Evolutionary conservation across 1,140 invertebrate genomes (phyloP).

Genomic region (Orchesella cincta): DNA sequence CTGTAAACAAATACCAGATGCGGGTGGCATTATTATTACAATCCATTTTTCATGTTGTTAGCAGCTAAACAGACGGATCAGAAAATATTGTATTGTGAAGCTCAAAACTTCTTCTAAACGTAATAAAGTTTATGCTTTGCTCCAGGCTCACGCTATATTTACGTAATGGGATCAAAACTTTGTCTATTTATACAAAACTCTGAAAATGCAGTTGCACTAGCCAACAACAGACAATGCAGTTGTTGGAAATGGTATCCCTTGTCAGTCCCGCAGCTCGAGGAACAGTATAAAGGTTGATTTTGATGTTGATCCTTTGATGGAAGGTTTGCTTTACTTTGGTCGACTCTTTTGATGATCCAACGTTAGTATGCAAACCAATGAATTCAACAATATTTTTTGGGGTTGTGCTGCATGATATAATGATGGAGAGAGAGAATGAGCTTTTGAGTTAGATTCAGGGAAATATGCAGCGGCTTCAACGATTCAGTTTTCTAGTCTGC

Average conservation of each 20-base stretch:
- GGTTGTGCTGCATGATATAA: neutral
- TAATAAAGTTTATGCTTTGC: slow-evolving; percentile 15
- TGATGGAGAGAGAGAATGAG: neutral
- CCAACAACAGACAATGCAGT: neutral
- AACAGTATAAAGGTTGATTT: neutral
- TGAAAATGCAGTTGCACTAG: neutral
- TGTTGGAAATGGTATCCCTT: neutral
- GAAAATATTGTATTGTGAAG: neutral
- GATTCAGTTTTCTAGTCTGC: neutral
- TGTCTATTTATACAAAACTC: slow-evolving; percentile 19
- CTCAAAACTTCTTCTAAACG: slow-evolving; percentile 9
- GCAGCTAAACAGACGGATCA: neutral
- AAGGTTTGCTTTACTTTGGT: neutral
- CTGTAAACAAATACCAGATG: slow-evolving; percentile 26
- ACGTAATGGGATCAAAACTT: slow-evolving; percentile 26
- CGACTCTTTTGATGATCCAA: no score
- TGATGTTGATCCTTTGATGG: neutral
- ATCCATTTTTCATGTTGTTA: slow-evolving; percentile 14
- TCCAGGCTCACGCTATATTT: slow-evolving; percentile 10
- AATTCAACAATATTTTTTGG: no score
- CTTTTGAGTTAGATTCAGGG: neutral
- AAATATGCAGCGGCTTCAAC: neutral
- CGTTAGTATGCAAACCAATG: no score
- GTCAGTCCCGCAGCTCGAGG: neutral
- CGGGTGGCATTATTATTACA: slow-evolving; percentile 18